Base-by-base conservation (phyloP, 1,140 invertebrate genomes). In the Ditylenchus dipsaci region DNA sequence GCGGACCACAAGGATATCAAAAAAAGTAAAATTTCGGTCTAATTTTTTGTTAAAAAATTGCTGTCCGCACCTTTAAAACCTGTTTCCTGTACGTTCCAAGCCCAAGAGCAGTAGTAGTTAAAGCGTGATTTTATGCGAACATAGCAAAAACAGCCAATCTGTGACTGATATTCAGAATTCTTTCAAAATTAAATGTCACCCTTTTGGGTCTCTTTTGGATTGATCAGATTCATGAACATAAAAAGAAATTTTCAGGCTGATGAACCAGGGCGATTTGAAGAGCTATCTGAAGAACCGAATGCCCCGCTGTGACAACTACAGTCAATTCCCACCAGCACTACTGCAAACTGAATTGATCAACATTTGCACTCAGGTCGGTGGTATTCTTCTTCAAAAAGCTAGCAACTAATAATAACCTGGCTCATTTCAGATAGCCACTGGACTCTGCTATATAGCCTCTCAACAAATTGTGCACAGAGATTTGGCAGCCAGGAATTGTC, bases 381-480 rank as follows among this genome's bases (percentile, higher is more conserved):
- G 49, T 19, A 13, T 65, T 67, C 45, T n/a, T n/a, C 33, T 11
- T 38, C 11, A 11, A 38, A 38, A 38, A 38, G 33, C 11, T 3
- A 3, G 11, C 11, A 11, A 5, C 3, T 38, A 11, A 38, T 5
- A 53, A 19, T 53, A 53, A 17, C 49, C 15, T 17, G 15, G 3
- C 15, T 11, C 13, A 43, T 49, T 74, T 63, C 58, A 75, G 73
- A 53, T 75, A 15, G 30, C 29, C 3, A 56, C 69, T 13, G 91
- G 92, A 56, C 95, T 98, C 92, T 93, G 95, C 80, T 97, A 97
- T 84, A 86, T 98, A 8, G 89, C 91, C 1, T 88, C 88, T 63
- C 92, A 95, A 85, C 92, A 95, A 84, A 97, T 95, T 83, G 92
- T 97, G 0, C 95, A 98, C 84, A 88, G 93, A 76, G 95, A 98